phyloP scores from a whole-genome alignment of 2,113 vertebrate species.

The Oxygymnocypris stewartii region DNA sequence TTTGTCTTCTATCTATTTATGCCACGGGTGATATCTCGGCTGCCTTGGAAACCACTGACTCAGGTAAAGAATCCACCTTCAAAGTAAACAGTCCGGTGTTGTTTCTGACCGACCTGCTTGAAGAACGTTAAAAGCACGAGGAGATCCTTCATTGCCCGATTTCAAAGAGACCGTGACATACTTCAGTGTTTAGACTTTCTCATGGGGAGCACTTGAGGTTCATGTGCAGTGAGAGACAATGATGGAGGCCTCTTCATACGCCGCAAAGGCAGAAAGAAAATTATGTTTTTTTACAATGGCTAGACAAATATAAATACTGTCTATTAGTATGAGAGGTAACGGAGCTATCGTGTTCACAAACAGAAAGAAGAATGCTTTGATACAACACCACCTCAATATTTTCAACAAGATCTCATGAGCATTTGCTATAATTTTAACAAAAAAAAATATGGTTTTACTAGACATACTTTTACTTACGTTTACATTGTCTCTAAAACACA shows the following conservation, averaged over 20 bases:
- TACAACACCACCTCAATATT: neutral
- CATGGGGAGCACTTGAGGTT: neutral
- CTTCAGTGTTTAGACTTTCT: constrained; percentile 26
- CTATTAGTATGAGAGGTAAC: neutral
- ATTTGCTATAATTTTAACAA: neutral
- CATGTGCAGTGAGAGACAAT: constrained; percentile 18
- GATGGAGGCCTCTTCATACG: constrained; percentile 17
- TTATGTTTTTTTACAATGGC: neutral
- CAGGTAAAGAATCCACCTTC: constrained; percentile 34
- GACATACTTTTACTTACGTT: neutral
- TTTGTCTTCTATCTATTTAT: constrained; percentile 28
- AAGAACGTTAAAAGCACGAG: constrained; percentile 25
- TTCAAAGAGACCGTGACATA: constrained; percentile 35
- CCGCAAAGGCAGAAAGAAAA: constrained; percentile 25
- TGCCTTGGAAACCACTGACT: constrained; percentile 35
- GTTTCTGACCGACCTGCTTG: constrained; percentile 18
- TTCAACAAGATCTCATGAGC: neutral
- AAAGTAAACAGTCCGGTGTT: constrained; percentile 21
- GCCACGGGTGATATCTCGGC: neutral
- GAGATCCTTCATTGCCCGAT: constrained; percentile 26
- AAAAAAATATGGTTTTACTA: neutral
- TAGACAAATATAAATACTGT: constrained; percentile 6
- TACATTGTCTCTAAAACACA: neutral
- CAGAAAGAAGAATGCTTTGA: neutral
- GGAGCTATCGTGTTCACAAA: neutral